phyloP scores from a whole-genome alignment of 30 jellyfish, hydroid and myxozoan genomes.

The Aurelia coerulea region DNA sequence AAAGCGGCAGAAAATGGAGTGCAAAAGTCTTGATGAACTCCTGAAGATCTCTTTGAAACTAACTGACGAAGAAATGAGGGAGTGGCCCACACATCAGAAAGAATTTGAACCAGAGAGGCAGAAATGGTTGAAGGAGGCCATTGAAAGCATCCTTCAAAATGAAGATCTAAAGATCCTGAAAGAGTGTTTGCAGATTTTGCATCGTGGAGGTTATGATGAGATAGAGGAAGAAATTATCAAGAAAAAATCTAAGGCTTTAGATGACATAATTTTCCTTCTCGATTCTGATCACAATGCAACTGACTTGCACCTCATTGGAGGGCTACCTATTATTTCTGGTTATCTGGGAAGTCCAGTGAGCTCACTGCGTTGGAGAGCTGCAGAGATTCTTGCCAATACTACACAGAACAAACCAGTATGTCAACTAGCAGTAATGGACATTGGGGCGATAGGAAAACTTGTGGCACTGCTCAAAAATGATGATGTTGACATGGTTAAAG shows the following conservation, averaged over 20 bases:
- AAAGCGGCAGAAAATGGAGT: too few relatives aligned
- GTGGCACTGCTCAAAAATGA: conserved; percentile 21
- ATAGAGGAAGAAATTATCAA: conserved; percentile 30
- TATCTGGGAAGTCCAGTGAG: conserved; percentile 63
- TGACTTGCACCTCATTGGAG: conserved; percentile 75
- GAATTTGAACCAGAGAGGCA: conserved; percentile 77
- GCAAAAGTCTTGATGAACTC: conserved; percentile 13
- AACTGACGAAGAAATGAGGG: conserved; percentile 72
- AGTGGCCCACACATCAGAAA: conserved; percentile 34
- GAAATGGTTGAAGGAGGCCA: conserved; percentile 75
- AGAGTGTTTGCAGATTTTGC: conserved; percentile 32
- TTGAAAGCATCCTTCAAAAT: conserved; percentile 56
- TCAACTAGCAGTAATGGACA: conserved; percentile 65
- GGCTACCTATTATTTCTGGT: conserved; percentile 42
- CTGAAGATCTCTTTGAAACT: conserved; percentile 69
- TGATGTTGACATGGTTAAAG: conserved; percentile 73
- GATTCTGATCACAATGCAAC: conserved; percentile 78
- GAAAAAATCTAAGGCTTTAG: conserved; percentile 55
- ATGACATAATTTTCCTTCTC: conserved; percentile 37
- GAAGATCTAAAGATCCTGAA: conserved; percentile 62
- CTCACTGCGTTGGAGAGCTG: conserved; percentile 86
- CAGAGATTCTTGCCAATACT: conserved; percentile 82
- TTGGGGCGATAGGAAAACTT: conserved; percentile 38
- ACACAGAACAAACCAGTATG: conserved; percentile 82
- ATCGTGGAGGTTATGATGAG: conserved; percentile 6